Conservation (phyloP, 2,888 invertebrate species). For the Coelogynopora nodosa region DNA sequence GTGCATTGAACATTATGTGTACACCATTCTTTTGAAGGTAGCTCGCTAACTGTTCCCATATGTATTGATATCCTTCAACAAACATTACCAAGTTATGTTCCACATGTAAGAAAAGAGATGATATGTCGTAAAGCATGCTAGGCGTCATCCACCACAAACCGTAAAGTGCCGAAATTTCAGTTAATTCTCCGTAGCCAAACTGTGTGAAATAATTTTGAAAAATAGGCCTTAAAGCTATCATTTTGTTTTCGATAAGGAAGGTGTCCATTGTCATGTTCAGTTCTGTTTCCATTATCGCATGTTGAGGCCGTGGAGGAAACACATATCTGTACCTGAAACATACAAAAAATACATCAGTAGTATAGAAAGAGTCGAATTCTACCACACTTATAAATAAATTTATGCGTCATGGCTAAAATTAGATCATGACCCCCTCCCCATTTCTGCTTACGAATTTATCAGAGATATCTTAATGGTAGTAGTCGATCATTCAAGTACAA, state of each 20-base stretch:
- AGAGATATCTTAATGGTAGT: too few species aligned
- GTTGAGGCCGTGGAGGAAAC: background rate
- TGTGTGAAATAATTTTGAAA: background rate
- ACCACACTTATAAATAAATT: too few species aligned
- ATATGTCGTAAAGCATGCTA: background rate
- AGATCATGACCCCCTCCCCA: too few species aligned
- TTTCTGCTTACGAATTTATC: too few species aligned
- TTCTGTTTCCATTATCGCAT: background rate
- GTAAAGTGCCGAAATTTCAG: background rate
- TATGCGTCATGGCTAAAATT: too few species aligned
- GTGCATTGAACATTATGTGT: background rate
- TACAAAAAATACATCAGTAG: too few species aligned
- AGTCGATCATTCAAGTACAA: too few species aligned
- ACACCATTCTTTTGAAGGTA: background rate
- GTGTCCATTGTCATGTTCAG: background rate
- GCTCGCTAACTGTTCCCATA: background rate
- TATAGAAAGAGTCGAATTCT: too few species aligned
- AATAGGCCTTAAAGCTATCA: background rate
- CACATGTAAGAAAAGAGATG: background rate
- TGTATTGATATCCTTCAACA: background rate
- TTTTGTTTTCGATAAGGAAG: background rate
- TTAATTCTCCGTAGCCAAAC: background rate
- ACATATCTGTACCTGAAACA: background rate
- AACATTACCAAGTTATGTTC: background rate
- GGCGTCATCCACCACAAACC: background rate